Percentiles rank a stretch among this genome's conserved stretches.
phyloP scores from a whole-genome alignment of 92 coral and sea anemone species.

The Micromussa lordhowensis region DNA sequence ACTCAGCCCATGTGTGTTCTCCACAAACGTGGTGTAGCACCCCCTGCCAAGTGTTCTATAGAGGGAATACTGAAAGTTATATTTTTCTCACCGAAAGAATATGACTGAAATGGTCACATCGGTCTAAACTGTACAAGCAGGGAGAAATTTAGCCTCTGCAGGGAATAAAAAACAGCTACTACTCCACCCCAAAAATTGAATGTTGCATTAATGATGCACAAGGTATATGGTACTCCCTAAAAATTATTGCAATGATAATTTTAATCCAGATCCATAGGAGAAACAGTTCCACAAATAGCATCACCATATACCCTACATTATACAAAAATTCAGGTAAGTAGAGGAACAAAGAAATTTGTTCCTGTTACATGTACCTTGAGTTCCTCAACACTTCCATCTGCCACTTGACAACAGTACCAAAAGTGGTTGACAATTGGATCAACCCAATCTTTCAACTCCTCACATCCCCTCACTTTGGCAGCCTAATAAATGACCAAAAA shows the following conservation, averaged over 20 bases:
- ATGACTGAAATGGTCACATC: not conserved
- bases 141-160: no score
- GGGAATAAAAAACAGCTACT: no score
- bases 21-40: conserved; percentile 69
- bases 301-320: no score
- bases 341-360: no score
- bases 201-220: no score
- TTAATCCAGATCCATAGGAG: no score
- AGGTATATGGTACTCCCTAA: no score
- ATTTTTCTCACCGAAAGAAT: not conserved
- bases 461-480: conserved; percentile 57
- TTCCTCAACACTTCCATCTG: conserved; percentile 39
- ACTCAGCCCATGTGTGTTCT: conserved; percentile 59
- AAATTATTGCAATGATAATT: no score
- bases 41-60: conserved; percentile 53
- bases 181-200: no score
- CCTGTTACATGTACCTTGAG: conserved; percentile 36
- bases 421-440: conserved; percentile 56
- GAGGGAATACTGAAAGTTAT: not conserved
- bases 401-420: conserved; percentile 51
- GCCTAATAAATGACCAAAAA: conserved; percentile 36
- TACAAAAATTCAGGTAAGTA: no score
- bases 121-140: not conserved
- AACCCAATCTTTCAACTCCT: conserved; percentile 45
- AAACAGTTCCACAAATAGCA: no score